Conservation (phyloP, 2,888 invertebrate genomes). For the Euproctis similis region DNA sequence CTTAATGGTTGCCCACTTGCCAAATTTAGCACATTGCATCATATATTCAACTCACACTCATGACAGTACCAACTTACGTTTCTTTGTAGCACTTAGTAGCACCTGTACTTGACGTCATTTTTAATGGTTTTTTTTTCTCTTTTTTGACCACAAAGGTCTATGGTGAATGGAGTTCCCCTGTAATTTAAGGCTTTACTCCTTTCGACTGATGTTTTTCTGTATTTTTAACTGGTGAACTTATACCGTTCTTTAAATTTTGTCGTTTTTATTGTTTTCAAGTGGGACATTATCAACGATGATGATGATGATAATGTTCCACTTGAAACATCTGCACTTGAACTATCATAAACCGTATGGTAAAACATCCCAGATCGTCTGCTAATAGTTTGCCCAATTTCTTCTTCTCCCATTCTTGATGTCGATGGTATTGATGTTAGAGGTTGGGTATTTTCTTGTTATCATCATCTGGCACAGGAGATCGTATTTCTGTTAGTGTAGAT, state of each 20-base stretch:
- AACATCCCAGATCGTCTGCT: background rate
- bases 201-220: background rate
- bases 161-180: constrained; percentile 4
- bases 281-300: constrained; percentile 1
- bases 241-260: constrained; percentile 1
- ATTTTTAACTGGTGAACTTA: constrained; percentile 6
- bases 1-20: constrained; percentile 11
- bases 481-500: constrained; percentile 2
- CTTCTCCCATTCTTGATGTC: constrained; percentile 2
- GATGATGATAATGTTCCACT: too few relatives aligned
- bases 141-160: constrained; percentile 7
- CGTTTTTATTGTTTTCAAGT: constrained; percentile 1
- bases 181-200: constrained; percentile 6
- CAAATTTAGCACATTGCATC: constrained; percentile 4
- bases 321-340: constrained; percentile 3
- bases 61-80: constrained; percentile 9
- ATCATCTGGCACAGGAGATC: background rate
- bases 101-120: background rate
- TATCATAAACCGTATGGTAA: constrained; percentile 4
- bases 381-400: background rate
- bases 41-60: constrained; percentile 8
- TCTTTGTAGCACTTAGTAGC: constrained; percentile 1
- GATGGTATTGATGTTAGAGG: constrained; percentile 2
- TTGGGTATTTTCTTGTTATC: background rate
- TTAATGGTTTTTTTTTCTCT: constrained; percentile 1